Evolutionary conservation across 2,113 vertebrate genomes (phyloP).

Genomic region (Phrynocephalus versicolor): DNA sequence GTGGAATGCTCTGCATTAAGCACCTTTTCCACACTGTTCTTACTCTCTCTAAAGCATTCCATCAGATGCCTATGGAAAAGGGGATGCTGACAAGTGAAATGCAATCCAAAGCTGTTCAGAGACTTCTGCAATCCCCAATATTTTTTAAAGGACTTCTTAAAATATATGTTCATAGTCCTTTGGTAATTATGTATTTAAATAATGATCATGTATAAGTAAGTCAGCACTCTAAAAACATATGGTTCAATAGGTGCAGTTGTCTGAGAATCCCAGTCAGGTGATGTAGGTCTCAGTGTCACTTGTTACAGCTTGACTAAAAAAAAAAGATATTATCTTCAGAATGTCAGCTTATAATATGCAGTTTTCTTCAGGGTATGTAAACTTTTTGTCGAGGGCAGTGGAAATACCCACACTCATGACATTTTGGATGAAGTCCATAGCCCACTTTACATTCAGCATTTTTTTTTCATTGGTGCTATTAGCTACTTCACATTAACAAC

Average conservation of each 20-base stretch:
- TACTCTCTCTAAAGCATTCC: conserved; percentile 44
- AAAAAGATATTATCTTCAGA: conserved; percentile 28
- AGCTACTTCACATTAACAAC: conserved; percentile 43
- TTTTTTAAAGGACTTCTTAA: neutral
- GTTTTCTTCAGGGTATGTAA: conserved; percentile 50
- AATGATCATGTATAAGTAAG: neutral
- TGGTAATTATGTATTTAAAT: conserved; percentile 27
- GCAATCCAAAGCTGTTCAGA: conserved; percentile 22
- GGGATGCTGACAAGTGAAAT: neutral
- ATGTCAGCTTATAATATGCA: conserved; percentile 41
- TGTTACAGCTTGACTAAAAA: conserved; percentile 31
- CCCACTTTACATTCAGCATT: conserved; percentile 44
- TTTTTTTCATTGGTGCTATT: conserved; percentile 65
- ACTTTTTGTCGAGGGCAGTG: conserved; percentile 11
- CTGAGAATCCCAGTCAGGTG: neutral
- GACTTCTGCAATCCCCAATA: conserved; percentile 30
- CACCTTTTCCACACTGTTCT: conserved; percentile 50
- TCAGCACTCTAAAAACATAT: conserved; percentile 34
- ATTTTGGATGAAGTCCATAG: conserved; percentile 28
- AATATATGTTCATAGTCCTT: neutral
- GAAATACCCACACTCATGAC: conserved; percentile 23
- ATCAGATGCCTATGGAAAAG: conserved; percentile 37
- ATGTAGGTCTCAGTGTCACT: neutral
- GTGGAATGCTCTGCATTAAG: conserved; percentile 61
- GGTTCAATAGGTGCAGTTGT: conserved; percentile 12